Base-by-base conservation (phyloP, 2,888 invertebrate genomes). In the Diarsia mendica region DNA sequence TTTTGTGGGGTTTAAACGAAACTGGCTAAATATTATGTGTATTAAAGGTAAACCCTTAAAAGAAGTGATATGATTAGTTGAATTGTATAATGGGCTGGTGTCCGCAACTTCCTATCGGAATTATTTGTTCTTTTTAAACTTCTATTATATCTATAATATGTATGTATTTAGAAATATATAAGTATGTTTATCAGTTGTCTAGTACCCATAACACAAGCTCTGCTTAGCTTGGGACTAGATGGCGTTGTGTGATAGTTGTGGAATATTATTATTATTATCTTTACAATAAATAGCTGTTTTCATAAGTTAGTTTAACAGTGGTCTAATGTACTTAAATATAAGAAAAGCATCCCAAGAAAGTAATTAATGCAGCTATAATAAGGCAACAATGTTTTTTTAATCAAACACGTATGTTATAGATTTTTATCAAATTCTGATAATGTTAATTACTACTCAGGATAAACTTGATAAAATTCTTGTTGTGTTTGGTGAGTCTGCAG, bases 391-490 rank as follows among this genome's bases (percentile, higher is more conserved):
- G 1, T 6, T 11, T 61, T n/a, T 44, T 63, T 63, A 63, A 44
- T 44, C n/a, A 39, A 6, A 3, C 39, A 39, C 39, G 5, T 63
- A 48, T 33, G 6, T 55, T 0, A 48, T 20, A 49, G n/a, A 66
- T 70, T 70, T 39, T 39, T 49, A 70, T 67, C 48, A 66, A 20
- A 39, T 49, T 63, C 20, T 28, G 46, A 69, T 5, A 15, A 3
- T 46, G 46, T 18, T 48, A n/a, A 61, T 48, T 33, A 20, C 9
- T 15, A 46, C 23, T 15, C 9, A 13, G 5, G n/a, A 33, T 2
- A n/a, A 2, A 11, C n/a, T 10, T 33, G 63, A 69, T 60, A 28
- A 33, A 60, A 18, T 69, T 48, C 10, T 60, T 46, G 28, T 48
- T 69, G 28, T 20, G 28, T 60, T 33, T 0, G 44, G 3, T n/a